Evolutionary conservation across 2,888 invertebrate species (phyloP), one percentile per base, ranked within the genome.

Genomic region (Eledona agricola): DNA sequence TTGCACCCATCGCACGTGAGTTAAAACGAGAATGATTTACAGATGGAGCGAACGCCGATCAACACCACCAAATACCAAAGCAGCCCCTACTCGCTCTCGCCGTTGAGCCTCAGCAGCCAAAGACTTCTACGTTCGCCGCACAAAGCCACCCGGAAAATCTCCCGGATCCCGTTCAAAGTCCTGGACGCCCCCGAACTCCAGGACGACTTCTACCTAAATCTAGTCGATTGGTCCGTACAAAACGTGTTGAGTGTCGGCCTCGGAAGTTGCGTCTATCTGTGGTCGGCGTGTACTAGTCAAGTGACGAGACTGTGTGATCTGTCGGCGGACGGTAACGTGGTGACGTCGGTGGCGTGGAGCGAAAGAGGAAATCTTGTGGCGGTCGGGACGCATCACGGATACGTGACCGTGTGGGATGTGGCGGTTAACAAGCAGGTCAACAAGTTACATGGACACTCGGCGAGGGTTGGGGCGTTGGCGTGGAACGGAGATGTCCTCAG

Each of bases 271-370:
- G 99, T 99, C 0, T 99, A 99, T 76, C 79, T 99, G 53, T 99
- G 99, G 99, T 97, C 96, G 68, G 99, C 99, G 4, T 96, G 95
- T 73, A 99, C 97, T 55, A 96, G 96, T 76, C 96, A 98, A 83
- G 95, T 97, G 59, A 96, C 96, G 13, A 83, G 96, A 70, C 79
- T 99, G 20, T 99, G 99, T 79, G 98, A 99, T 79, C 81, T 99
- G 52, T 90, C 93, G 3, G 85, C 88, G 22, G 96, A 96, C 74
- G 90, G 90, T 16, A 98, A 98, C 75, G 90, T 93, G 3, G 97
- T 99, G 19, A 98, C 98, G 2, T 97, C 98, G 1, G 98, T 99
- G 11, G 94, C 97, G 34, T 99, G 99, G 99, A 94, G 96, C 72
- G 98, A 98, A 73, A 83, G 97, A 62, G 98, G 98, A 6, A 93